Evolutionary conservation across 2,113 vertebrate species (phyloP), one percentile per base, ranked within the genome.

Genomic region (Apteryx owenii): DNA sequence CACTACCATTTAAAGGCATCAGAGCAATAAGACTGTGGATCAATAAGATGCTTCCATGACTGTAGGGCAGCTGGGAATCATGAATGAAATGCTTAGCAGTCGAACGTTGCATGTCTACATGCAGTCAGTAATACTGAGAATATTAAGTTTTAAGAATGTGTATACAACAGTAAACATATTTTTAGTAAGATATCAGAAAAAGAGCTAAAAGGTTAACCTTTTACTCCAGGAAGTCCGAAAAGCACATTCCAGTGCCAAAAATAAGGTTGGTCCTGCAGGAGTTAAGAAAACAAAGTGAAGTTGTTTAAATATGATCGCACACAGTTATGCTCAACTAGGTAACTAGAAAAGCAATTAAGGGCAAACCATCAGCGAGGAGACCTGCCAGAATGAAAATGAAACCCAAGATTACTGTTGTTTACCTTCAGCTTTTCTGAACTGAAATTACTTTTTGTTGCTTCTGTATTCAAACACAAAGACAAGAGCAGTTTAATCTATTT

Each of bases 331-430:
- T 95, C 90, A 92, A 94, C 87, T 70, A 93, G 92, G 82, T 96
- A 85, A 91, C 95, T 90, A 84, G 93, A 95, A 97, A 97, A 97
- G 95, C 97, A 97, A 96, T 97, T 97, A 98, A 96, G 71, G 78
- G 60, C 56, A 73, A 90, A 73, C 46, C 68, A 73, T 90, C 95
- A 97, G 77, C 19, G 19, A 95, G 85, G 85, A 94, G 82, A 93
- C 73, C 77, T 95, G 66, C 72, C 90, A 85, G 93, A 97, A 96
- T 81, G 80, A 92, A 96, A 97, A 97, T 95, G 93, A 91, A 97
- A 95, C 95, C 83, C 66, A 70, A 95, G 94, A 97, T 96, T 97
- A 87, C 95, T 94, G 75, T 92, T 98, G 97, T 97, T 97, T 98
- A 96, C 96, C 90, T 96, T 97, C 86, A 91, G 85, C 75, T 85